Conservation (phyloP, 2,888 invertebrate species). For the Hylaea fasciaria region DNA sequence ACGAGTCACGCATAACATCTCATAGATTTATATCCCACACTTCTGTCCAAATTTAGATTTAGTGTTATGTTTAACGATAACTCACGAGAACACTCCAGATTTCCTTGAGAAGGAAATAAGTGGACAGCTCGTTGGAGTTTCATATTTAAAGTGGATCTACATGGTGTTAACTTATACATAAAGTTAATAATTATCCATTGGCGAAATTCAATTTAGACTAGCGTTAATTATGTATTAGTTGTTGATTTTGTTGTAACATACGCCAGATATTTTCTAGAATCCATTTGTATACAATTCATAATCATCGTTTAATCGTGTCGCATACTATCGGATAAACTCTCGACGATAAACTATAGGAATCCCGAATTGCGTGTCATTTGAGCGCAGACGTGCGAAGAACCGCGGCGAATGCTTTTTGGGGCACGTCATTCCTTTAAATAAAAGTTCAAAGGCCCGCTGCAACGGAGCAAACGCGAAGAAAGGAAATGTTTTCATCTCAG, state of each 20-base stretch:
- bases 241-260: too few relatives aligned
- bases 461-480: conserved; percentile 24
- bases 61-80: conserved; percentile 70
- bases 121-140: conserved; percentile 9
- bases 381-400: background rate
- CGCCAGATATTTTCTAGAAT: too few relatives aligned
- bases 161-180: too few relatives aligned
- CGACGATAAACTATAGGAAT: too few relatives aligned
- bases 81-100: conserved; percentile 27
- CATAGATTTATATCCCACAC: conserved; percentile 81
- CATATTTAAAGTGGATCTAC: conserved; percentile 2
- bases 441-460: conserved; percentile 21
- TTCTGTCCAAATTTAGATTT: conserved; percentile 84
- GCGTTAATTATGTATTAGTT: too few relatives aligned
- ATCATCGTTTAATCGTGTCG: too few relatives aligned
- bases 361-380: too few relatives aligned
- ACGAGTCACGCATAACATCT: conserved; percentile 82
- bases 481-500: conserved; percentile 52
- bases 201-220: too few relatives aligned
- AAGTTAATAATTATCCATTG: too few relatives aligned
- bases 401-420: background rate
- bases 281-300: too few relatives aligned
- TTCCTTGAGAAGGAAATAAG: conserved; percentile 3
- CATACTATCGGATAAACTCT: too few relatives aligned
- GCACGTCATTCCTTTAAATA: conserved; percentile 15